Percentiles rank a stretch among this genome's conserved stretches.
Evolutionary conservation across 2,113 vertebrate genomes (phyloP).

Genomic region (Malurus elegans): DNA sequence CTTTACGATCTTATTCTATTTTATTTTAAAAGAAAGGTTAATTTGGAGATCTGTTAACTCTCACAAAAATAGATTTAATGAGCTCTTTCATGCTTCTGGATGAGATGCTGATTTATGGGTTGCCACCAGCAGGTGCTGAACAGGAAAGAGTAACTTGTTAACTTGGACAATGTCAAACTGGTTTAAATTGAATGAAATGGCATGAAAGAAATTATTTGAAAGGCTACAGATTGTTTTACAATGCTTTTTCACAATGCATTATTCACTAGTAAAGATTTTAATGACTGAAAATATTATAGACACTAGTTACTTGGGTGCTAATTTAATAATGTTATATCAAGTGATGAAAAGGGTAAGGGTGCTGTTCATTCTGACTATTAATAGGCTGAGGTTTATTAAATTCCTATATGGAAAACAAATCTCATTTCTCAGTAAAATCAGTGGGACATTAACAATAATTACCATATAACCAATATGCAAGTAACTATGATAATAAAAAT

Average conservation of each 20-base stretch:
- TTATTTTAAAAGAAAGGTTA: constrained; percentile 12
- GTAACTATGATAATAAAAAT: not conserved
- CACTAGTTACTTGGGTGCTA: not conserved
- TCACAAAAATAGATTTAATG: constrained; percentile 26
- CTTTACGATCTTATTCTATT: not conserved
- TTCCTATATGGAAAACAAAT: not conserved
- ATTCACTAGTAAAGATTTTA: constrained; percentile 21
- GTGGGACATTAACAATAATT: not conserved
- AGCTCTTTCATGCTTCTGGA: constrained; percentile 27
- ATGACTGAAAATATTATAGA: not conserved
- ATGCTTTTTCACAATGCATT: not conserved
- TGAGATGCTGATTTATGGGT: not conserved
- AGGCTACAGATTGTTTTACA: constrained; percentile 11
- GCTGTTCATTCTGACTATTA: not conserved
- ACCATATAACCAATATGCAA: not conserved
- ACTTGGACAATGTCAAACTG: constrained; percentile 20
- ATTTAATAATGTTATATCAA: not conserved
- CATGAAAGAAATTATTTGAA: constrained; percentile 7
- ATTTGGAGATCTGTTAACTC: constrained; percentile 42
- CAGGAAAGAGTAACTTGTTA: constrained; percentile 1
- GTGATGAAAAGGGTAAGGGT: not conserved
- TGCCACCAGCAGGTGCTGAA: constrained; percentile 19
- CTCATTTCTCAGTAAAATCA: not conserved
- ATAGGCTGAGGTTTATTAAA: not conserved
- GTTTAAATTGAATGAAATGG: constrained; percentile 16